Conservation (phyloP, 1,140 invertebrate genomes). For the Pogonognathellus flavescens region DNA sequence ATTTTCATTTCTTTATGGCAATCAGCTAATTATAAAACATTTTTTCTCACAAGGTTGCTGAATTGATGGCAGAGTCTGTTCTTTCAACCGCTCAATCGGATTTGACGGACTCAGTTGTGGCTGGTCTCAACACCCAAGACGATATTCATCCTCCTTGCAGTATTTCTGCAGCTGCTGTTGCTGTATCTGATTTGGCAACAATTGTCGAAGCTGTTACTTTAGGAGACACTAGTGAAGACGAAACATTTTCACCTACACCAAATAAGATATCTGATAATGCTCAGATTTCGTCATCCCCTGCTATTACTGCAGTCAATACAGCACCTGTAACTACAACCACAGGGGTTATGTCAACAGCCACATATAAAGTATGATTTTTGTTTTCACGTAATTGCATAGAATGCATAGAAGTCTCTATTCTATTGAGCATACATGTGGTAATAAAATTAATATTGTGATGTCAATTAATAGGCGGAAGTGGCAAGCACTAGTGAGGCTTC, state of each 20-base stretch:
- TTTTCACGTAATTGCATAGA: too few species aligned
- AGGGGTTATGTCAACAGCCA: not conserved
- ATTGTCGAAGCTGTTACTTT: constrained; percentile 77
- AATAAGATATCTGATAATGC: constrained; percentile 50
- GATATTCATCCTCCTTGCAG: constrained; percentile 58
- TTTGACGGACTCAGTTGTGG: constrained; percentile 72
- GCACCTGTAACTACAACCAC: not conserved
- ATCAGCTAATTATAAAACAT: constrained; percentile 68
- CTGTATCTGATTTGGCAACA: constrained; percentile 81
- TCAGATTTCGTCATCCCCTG: not conserved
- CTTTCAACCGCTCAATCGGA: constrained; percentile 85
- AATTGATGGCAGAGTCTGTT: constrained; percentile 90
- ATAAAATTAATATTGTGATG: not conserved
- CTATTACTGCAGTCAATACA: not conserved
- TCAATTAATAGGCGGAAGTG: constrained; percentile 25
- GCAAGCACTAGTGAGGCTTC: constrained; percentile 50
- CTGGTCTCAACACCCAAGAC: constrained; percentile 59
- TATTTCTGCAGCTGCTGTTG: constrained; percentile 77
- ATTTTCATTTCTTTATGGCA: too few species aligned
- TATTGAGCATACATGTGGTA: not conserved
- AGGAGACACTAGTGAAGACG: constrained; percentile 65
- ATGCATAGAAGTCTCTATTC: too few species aligned
- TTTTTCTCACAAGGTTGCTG: constrained; percentile 80
- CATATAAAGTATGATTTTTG: constrained; percentile 20
- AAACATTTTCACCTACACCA: constrained; percentile 52